Base-by-base conservation (phyloP, 2,797 vertebrate species). In the Poeciliopsis presidionis region DNA sequence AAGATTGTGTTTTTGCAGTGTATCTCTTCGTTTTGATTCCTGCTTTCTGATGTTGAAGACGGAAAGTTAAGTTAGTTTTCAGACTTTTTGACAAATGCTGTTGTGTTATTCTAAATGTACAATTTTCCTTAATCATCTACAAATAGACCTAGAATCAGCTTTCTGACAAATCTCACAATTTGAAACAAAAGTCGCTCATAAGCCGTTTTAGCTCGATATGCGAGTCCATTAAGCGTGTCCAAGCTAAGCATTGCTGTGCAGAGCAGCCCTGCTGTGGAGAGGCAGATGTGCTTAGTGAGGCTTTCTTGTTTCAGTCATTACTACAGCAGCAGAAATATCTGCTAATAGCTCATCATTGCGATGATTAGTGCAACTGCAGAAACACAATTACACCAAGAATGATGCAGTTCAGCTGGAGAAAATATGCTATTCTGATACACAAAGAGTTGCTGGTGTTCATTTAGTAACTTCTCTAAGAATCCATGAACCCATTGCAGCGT, bases 401-500 rank as follows among this genome's bases (percentile, higher is more conserved):
- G 80, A 82, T 46, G 65, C 76, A 67, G 77, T 79, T 83, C 33
- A 65, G 53, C 74, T 74, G 61, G 73, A 84, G 79, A 75, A 77
- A 57, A 83, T 83, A 73, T 63, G 73, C 67, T 51, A 2, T 72
- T 87, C 57, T 57, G 28, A 80, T 18, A n/a, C 59, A 83, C 6
- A n/a, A 78, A 77, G 76, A 83, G 87, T 86, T 94, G 90, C 91
- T 94, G 93, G 90, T 94, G 90, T 87, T 92, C 67, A 39, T 86
- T 88, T 11, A 57, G 85, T 88, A 67, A 14, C 79, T 80, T 74
- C 85, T 80, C 53, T 80, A 86, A 78, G 47, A 72, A 81, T 71
- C 14, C 49, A 22, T 51, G 20, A 22, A 51, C 49, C 49, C 49
- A 51, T 18, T 49, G 47, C 18, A 49, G 47, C 2, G 47, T 20